A percentile compares a stretch with the other conserved stretches of the same genome.
phyloP scores from a whole-genome alignment of 2,797 vertebrate genomes.

The Rallus crepitans region DNA sequence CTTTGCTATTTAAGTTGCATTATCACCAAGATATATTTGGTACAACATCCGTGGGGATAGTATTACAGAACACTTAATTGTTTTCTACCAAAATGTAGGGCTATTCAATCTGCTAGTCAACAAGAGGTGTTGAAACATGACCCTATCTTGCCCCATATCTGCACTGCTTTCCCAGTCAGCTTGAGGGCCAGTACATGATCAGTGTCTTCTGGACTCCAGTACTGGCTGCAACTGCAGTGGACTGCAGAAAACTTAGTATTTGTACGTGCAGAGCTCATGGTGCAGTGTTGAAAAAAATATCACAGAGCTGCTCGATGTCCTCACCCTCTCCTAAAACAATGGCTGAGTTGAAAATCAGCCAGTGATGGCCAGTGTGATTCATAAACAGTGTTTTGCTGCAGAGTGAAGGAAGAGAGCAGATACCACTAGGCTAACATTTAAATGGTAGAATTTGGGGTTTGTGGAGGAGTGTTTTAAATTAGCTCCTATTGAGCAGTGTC shows the following conservation, averaged over 20 bases:
- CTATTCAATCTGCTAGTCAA: constrained; percentile 1
- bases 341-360: background rate
- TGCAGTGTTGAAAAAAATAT: too few species aligned
- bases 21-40: constrained; percentile 24
- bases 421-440: background rate
- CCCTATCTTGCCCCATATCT: background rate
- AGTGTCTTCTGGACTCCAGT: background rate
- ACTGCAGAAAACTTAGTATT: background rate
- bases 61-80: constrained; percentile 37
- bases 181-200: background rate
- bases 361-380: background rate
- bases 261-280: background rate
- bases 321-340: background rate
- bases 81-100: background rate
- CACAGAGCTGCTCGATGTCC: background rate
- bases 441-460: background rate
- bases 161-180: background rate
- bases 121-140: background rate
- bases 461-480: background rate
- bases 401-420: background rate
- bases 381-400: background rate
- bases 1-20: constrained; percentile 34
- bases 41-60: background rate
- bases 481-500: background rate
- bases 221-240: background rate